phyloP scores from a whole-genome alignment of 2,888 invertebrate genomes.

The Stenichneumon culpator region DNA sequence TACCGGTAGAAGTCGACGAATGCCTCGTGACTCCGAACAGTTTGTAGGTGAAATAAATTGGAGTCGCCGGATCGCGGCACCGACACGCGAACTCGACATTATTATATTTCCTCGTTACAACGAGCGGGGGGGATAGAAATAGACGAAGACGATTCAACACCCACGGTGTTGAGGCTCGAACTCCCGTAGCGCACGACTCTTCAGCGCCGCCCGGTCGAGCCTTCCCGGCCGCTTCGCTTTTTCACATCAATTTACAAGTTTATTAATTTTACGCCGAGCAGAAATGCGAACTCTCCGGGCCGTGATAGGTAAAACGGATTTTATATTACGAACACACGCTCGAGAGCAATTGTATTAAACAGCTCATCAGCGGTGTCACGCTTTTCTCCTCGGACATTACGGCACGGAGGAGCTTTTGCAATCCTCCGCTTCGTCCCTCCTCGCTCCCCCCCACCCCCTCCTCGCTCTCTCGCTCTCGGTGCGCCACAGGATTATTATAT shows the following conservation, averaged over 20 bases:
- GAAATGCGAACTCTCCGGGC: constrained; percentile 50
- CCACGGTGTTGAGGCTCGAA: constrained; percentile 58
- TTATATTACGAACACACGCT: constrained; percentile 29
- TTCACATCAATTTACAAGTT: constrained; percentile 67
- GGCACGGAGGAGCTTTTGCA: neutral
- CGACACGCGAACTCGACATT: constrained; percentile 64
- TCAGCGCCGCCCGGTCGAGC: neutral
- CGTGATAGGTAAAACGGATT: constrained; percentile 1
- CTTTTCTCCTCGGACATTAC: constrained; percentile 15
- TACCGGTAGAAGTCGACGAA: constrained; percentile 46
- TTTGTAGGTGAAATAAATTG: constrained; percentile 62
- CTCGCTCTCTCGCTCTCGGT: constrained; percentile 9
- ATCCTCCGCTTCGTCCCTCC: neutral
- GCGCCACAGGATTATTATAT: constrained; percentile 56
- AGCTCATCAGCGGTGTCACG: constrained; percentile 50
- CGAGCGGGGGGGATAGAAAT: constrained; percentile 2
- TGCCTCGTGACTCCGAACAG: constrained; percentile 55
- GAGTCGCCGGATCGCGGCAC: constrained; percentile 25
- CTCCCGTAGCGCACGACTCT: constrained; percentile 48
- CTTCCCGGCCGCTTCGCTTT: constrained; percentile 28
- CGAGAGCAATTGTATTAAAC: constrained; percentile 60
- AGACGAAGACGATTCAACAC: constrained; percentile 48
- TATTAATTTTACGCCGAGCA: constrained; percentile 60
- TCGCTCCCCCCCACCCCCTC: no score
- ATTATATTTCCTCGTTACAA: constrained; percentile 65